Base-by-base conservation (phyloP, 1,140 invertebrate species). In the Drosophila ambigua region DNA sequence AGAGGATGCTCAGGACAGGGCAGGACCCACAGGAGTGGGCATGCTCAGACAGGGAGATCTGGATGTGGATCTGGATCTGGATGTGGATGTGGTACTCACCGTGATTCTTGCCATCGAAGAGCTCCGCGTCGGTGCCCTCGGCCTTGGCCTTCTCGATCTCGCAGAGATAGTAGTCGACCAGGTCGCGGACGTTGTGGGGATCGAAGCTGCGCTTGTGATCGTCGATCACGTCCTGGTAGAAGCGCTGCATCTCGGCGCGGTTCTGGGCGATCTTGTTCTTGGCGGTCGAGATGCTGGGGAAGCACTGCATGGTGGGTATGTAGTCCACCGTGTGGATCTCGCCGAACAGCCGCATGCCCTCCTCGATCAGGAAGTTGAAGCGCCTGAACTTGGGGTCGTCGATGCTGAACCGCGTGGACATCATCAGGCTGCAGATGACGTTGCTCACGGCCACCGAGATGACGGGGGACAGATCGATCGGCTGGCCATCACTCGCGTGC, bases 401-500 rank as follows among this genome's bases (percentile, higher is more conserved):
- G 67, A 95, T 94, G 45, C 94, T 94, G 91, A 98, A 98, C 5
- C 97, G 93, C 0, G 97, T 95, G 15, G 96, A 96, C 97, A 98
- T 98, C 68, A 97, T 94, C 35, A 98, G 94, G 24, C 95, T 96
- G 90, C 97, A 98, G 63, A 99, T 98, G 0, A 98, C 97, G 91
- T 98, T 99, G 84, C 96, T 97, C 54, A 98, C 95, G 3, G 96
- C 95, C 63, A 96, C 94, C n/a, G 95, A 95, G 15, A 98, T 93
- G 2, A 95, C 92, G 0, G 95, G 94, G 4, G 95, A 96, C 15
- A 97, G 90, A 79, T 96, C 95, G 4, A 95, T 94, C 1, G 96
- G 93, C 9, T 93, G 92, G 0, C 95, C 95, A 45, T 94, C 93
- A 43, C 93, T 92, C 1, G 92, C 92, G 28, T 93, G 93, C 41